Evolutionary conservation across 2,888 invertebrate genomes (phyloP), one percentile per base, ranked within the genome.

Genomic region (Lasioglossum leucozonium): DNA sequence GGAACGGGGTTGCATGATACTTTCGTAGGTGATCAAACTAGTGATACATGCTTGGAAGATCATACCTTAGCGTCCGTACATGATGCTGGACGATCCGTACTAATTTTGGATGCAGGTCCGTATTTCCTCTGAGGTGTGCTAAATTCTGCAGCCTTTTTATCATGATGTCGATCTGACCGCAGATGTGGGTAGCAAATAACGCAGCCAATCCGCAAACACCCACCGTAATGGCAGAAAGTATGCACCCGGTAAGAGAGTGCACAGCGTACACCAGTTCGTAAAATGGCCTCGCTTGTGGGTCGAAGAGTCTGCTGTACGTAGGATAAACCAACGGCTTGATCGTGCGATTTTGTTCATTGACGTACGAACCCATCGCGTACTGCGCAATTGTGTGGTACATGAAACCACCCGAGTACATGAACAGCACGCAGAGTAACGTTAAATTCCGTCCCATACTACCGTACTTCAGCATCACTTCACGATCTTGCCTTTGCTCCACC

Each of bases 201-300:
- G 91, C 89, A 0, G 92, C 87, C 11, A 91, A 34, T 69, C 89
- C 85, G 51, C 89, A 91, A 6, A 88, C 87, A 1, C 90, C 89
- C 0, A 82, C 79, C 0, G 91, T 89, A 37, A 92, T 82, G 6
- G 91, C 86, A 55, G 89, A 91, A 77, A 90, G 89, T 3, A 93
- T 80, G 47, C 91, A 87, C 5, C 91, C 91, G 34, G 87, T 88
- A 0, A 91, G 77, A 73, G 87, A 88, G 11, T 94, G 93, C 16
- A 76, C n/a, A 6, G 69, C 4, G 77, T 92, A 94, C 10, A 94
- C 90, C 22, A 93, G 88, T 71, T 93, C 91, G 81, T 93, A 94
- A 10, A 82, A 51, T 0, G 92, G 92, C n/a, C 81, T 89, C 16
- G 67, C 79, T n/a, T 91, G 88, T 0, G 87, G 82, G 78, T 93